phyloP scores from a whole-genome alignment of 1,140 invertebrate species.

The Drosophila lini region DNA sequence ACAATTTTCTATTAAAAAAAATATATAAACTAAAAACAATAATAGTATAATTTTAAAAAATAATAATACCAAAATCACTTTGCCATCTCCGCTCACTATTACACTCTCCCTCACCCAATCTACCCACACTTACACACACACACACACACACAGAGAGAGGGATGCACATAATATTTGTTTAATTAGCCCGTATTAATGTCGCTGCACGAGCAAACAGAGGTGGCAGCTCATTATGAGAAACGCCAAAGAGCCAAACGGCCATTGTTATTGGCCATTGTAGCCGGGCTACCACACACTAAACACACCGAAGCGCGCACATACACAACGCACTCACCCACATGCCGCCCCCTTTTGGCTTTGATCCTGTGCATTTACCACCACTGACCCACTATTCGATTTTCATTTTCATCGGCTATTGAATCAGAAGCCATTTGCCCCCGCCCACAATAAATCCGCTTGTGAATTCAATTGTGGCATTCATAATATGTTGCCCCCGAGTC shows the following conservation, averaged over 20 bases:
- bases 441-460: constrained; percentile 58
- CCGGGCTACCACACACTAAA: constrained; percentile 27
- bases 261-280: constrained; percentile 41
- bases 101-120: not conserved
- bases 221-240: constrained; percentile 56
- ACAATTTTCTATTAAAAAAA: no score
- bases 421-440: constrained; percentile 44
- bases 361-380: constrained; percentile 2
- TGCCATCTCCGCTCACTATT: not conserved
- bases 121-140: not conserved
- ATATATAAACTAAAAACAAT: not conserved
- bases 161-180: constrained; percentile 67
- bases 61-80: not conserved
- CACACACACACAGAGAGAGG: constrained; percentile 1
- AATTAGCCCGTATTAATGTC: constrained; percentile 79
- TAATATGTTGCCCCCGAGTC: constrained; percentile 26
- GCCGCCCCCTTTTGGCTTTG: not conserved
- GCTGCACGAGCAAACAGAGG: constrained; percentile 71
- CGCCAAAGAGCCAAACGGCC: constrained; percentile 33
- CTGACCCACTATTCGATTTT: constrained; percentile 55
- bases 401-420: constrained; percentile 58
- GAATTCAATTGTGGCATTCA: constrained; percentile 52
- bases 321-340: not conserved
- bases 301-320: constrained; percentile 13
- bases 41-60: not conserved